Evolutionary conservation across 1,140 invertebrate genomes (phyloP), one percentile per base, ranked within the genome.

Genomic region (Drosophila orosa): DNA sequence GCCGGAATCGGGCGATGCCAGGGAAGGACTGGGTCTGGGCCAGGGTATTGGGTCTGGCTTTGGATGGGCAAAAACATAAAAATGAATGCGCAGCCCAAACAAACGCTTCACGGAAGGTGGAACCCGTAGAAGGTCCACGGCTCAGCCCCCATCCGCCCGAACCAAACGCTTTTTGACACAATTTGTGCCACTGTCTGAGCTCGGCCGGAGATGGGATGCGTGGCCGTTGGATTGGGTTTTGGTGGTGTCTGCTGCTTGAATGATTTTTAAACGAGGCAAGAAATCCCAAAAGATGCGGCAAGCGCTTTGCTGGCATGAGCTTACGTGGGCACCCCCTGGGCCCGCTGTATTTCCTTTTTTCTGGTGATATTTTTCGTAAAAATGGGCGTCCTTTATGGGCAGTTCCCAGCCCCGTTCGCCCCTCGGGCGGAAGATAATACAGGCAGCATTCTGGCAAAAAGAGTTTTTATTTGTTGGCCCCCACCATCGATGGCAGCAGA

Each of bases 201-300:
- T 55, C 50, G 62, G 42, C 27, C 61, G 58, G 47, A 50, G 50
- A 40, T 45, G 44, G 55, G 66, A 27, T 39, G 42, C 40, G 31
- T 47, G 58, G 47, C 35, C 5, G 47, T 74, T 47, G 75, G 75
- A 65, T 52, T 66, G 78, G 61, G 79, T 83, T 74, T 25, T 40
- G 80, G 84, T 69, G 81, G 80, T 78, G 84, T 89, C 84, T 87
- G 84, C 84, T 87, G 84, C 84, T 87, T 87, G 84, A 87, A 87
- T 87, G 84, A 89, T 87, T 87, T 87, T 87, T 87, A 87, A 87
- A 87, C 84, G 84, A 87, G 84, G 84, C 84, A 87, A 87, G 84
- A 87, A 87, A 87, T 87, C 84, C 84, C 84, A 80, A 87, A 87
- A 87, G 84, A 87, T 87, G 84, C 84, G 84, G 76, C 80, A 83